Evolutionary conservation across 2,113 vertebrate genomes (phyloP).

Genomic region (Pseudorasbora parva): DNA sequence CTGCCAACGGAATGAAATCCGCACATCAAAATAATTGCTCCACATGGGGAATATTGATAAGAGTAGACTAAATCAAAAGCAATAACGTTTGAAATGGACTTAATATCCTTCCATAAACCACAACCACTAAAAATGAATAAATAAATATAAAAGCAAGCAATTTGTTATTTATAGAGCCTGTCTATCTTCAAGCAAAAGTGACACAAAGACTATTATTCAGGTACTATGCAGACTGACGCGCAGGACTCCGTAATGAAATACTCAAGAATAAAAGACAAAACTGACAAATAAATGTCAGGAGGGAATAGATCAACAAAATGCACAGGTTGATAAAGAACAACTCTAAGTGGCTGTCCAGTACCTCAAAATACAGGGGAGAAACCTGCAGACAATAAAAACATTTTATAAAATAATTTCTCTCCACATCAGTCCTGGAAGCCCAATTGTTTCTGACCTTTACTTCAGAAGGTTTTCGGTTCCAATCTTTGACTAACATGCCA

Average conservation of each 20-base stretch:
- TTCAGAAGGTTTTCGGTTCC: not conserved
- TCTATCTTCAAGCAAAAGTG: slow-evolving; percentile 18
- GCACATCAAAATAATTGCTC: slow-evolving; percentile 37
- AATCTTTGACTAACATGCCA: not conserved
- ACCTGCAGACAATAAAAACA: not conserved
- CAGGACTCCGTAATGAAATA: slow-evolving; percentile 17
- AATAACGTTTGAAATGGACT: slow-evolving; percentile 20
- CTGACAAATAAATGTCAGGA: slow-evolving; percentile 48
- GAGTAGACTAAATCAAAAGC: slow-evolving; percentile 1
- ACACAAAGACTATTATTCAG: slow-evolving; percentile 15
- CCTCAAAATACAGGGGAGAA: not conserved
- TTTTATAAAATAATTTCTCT: not conserved
- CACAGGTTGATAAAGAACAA: slow-evolving; percentile 21
- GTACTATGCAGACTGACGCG: not conserved
- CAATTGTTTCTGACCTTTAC: not conserved
- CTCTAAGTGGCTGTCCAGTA: not conserved
- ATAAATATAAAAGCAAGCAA: not conserved
- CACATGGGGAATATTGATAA: slow-evolving; percentile 7
- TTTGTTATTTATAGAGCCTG: slow-evolving; percentile 21
- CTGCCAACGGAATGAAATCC: slow-evolving; percentile 18
- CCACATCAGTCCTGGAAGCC: not conserved
- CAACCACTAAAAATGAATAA: not conserved
- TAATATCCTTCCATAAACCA: slow-evolving; percentile 12
- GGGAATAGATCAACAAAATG: slow-evolving; percentile 48
- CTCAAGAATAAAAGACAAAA: slow-evolving; percentile 44